Evolutionary conservation across 1,140 invertebrate genomes (phyloP), one percentile per base, ranked within the genome.

Genomic region (Drosophila repletoides): DNA sequence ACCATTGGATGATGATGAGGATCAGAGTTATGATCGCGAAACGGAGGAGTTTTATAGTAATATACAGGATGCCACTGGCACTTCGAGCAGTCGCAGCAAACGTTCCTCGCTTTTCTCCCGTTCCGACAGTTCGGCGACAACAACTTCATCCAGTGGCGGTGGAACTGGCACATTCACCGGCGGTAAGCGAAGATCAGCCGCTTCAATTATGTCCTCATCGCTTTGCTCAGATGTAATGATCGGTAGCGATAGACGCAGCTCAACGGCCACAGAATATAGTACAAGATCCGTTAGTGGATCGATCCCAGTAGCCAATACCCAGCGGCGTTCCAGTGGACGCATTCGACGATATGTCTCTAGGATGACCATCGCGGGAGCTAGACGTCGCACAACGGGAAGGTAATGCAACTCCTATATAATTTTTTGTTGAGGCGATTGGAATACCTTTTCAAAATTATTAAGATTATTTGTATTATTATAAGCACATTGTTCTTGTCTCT

Each of bases 311-410:
- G 36, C 19, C 6, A 64, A 24, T 2, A 63, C 19, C 6, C 84
- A 88, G 26, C 77, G 87, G 2, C 70, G 88, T 0, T 90, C 86
- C 0, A 89, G 88, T 45, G 89, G 89, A 3, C 58, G 89, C 41
- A 79, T 90, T 7, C 58, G 89, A 0, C 68, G 89, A 29, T 88
- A 89, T 55, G 74, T 89, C 28, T 75, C 89, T 10, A 65, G 89
- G 5, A 90, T 90, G 86, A 90, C 89, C 17, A 90, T 90, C 26
- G 89, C 83, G 14, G 89, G 89, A 31, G 88, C 88, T 29, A 61
- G 89, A 43, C 69, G 89, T 24, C 86, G 89, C 40, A 90, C 89
- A 10, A 90, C 89, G 45, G 89, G 89, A 84, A 90, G 89, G 89
- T 90, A 90, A 76, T 40, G 14, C 28, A 3, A n/a, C n/a, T n/a